Base-by-base conservation (phyloP, 2,797 vertebrate genomes). In the Okamejei kenojei region DNA sequence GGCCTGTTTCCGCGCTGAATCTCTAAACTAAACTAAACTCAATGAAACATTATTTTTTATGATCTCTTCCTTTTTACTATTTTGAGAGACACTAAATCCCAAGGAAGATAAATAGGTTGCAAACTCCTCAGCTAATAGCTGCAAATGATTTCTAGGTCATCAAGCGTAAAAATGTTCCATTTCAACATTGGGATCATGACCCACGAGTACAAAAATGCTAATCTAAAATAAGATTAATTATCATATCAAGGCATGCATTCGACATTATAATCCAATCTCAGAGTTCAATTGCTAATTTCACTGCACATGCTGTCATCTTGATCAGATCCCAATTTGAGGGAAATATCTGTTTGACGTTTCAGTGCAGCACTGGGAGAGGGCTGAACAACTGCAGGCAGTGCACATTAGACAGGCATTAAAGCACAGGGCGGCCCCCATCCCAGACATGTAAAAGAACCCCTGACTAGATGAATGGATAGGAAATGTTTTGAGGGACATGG, bases 201-300 rank as follows among this genome's bases (percentile, higher is more conserved):
- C 61, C 84, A 88, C 32, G 84, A 88, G 84, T 65, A 35, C n/a
- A 86, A 35, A 61, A 68, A 35, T n/a, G 35, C 32, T 68, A 63
- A 65, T 86, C 17, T 88, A 68, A 88, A 88, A 68, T 88, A 88
- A 68, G 17, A 88, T 88, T 32, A 61, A 61, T 84, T 84, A 61
- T 21, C 63, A 88, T 88, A 68, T 68, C 63, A 35, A n/a, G 84
- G n/a, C 65, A 88, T 68, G 21, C 61, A 88, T 19, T 6, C n/a
- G 1, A 68, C n/a, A 68, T 15, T 88, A 15, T 68, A 82, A 82
- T 29, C 79, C 79, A 81, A 23, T 81, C 79, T 81, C 19, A 81
- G n/a, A 86, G 11, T 65, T 61, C 29, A 65, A 61, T n/a, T 15
- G 1, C 1, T 86, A 17, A 21, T 68, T 68, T 88, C 17, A 32